These are phyloP conservation scores for Eolophus roseicapilla DNA, from an alignment of 2,113 vertebrate genomes.

Conservation along the genomic window DNA sequence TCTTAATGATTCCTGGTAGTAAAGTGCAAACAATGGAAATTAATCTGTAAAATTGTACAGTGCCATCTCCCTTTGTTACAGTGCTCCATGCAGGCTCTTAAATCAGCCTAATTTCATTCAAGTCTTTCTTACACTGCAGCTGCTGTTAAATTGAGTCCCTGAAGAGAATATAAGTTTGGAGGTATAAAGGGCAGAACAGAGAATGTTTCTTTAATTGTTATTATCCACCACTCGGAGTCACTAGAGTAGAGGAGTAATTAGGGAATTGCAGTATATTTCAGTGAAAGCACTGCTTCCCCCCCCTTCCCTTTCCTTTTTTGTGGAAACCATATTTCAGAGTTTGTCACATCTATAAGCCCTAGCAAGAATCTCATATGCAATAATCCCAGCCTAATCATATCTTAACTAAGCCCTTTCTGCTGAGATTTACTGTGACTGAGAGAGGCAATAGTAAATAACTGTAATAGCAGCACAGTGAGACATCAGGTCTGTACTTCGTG, in stretches of 20 bases:
- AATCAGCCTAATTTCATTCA: slow-evolving; percentile 45
- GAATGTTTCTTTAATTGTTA: slow-evolving; percentile 52
- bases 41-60: not conserved
- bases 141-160: slow-evolving; percentile 39
- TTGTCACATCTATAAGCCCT: slow-evolving; percentile 28
- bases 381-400: slow-evolving; percentile 30
- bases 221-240: slow-evolving; percentile 17
- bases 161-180: slow-evolving; percentile 32
- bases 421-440: slow-evolving; percentile 3
- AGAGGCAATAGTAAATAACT: slow-evolving; percentile 23
- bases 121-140: not conserved
- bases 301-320: not conserved
- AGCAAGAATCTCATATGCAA: slow-evolving; percentile 8
- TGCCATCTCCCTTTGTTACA: not conserved
- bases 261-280: slow-evolving; percentile 15
- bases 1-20: not conserved
- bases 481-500: not conserved
- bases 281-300: not conserved
- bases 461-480: not conserved
- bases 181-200: slow-evolving; percentile 31
- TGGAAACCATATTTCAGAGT: not conserved
- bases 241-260: slow-evolving; percentile 43
- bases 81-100: not conserved
- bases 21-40: not conserved
- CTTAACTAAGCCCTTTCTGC: slow-evolving; percentile 33